Conservation (phyloP, 2,797 vertebrate genomes). For the Corythornis leucogaster region DNA sequence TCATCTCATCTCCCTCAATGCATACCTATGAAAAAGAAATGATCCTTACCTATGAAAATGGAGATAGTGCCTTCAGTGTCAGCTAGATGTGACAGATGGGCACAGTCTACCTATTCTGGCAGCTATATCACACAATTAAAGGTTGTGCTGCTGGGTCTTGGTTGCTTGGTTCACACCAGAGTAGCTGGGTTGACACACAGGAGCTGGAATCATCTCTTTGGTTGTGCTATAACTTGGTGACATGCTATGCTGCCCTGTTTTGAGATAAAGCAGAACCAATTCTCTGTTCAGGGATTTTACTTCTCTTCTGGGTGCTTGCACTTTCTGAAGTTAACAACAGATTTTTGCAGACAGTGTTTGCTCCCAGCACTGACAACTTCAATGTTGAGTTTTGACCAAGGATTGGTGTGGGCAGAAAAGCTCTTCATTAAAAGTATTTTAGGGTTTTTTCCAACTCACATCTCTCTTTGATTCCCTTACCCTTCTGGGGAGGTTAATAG, state of each 20-base stretch:
- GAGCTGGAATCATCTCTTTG: neutral
- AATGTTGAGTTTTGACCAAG: neutral
- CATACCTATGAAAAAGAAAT: neutral
- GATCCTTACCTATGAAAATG: neutral
- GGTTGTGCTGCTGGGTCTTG: neutral
- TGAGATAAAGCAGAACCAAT: neutral
- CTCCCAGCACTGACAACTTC: neutral
- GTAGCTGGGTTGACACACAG: neutral
- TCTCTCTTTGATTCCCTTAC: neutral
- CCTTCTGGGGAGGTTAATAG: neutral
- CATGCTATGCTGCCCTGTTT: fast-evolving
- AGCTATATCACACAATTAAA: neutral
- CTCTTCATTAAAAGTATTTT: neutral
- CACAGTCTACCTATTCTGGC: neutral
- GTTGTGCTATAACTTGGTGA: neutral
- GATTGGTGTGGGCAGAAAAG: neutral
- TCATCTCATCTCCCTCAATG: neutral
- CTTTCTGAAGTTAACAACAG: neutral
- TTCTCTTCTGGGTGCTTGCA: neutral
- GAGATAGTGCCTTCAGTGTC: neutral
- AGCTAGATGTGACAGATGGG: neutral
- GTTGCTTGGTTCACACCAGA: neutral
- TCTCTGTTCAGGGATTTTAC: neutral
- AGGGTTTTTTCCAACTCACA: neutral
- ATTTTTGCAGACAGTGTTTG: neutral